These are phyloP conservation scores for Trematocara macrostoma DNA, from an alignment of 2,113 vertebrate species.

Conservation along the genomic window DNA sequence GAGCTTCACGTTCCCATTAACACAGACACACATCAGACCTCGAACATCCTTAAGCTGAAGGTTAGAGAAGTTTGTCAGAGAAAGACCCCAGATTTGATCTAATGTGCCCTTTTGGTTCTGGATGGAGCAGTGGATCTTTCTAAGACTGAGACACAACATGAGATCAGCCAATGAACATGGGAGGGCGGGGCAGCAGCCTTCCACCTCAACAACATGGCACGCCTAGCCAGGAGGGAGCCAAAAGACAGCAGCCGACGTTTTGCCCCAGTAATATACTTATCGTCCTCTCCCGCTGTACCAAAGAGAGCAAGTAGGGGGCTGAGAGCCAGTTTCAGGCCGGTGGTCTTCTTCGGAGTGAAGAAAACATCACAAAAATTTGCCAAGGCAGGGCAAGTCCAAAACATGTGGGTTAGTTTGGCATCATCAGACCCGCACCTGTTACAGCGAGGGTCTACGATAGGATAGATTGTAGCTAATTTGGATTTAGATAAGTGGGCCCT, in stretches of 20 bases:
- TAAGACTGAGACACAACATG: accelerated
- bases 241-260: accelerated
- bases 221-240: accelerated
- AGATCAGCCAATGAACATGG: accelerated
- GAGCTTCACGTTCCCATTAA: not conserved
- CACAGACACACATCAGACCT: not conserved
- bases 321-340: not conserved
- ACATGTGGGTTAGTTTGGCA: accelerated
- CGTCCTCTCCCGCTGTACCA: accelerated
- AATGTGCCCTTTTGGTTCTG: not conserved
- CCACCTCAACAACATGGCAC: not conserved
- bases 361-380: not conserved
- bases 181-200: not conserved
- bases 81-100: not conserved
- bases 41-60: not conserved
- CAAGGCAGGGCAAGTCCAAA: not conserved
- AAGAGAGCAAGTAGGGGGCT: not conserved
- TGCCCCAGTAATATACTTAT: accelerated
- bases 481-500: not conserved
- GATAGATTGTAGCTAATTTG: not conserved
- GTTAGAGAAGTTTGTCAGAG: accelerated
- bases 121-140: not conserved
- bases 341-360: accelerated
- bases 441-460: accelerated
- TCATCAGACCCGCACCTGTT: no score